Base-by-base conservation (phyloP, 2,113 vertebrate species). In the Prunella fulvescens region DNA sequence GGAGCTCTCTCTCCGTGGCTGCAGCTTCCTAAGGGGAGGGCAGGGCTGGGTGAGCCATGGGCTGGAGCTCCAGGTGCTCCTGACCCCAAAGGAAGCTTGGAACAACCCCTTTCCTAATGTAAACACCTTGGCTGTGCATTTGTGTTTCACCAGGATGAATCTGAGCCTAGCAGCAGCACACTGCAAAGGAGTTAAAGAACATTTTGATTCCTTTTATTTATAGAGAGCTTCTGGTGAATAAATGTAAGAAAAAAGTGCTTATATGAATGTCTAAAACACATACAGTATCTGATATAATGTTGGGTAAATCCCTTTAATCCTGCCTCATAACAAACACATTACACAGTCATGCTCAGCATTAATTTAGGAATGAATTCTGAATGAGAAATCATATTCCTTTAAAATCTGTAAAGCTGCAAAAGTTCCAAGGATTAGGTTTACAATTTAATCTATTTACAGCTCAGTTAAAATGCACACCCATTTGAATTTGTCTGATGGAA, bases 381-480 rank as follows among this genome's bases (percentile, higher is more conserved):
- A 72, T 67, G 44, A 6, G 5, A 96, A 48, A 56, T 89, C 35
- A 44, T 50, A 81, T 82, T 77, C 50, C 45, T 90, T 57, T 42
- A 39, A 92, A 95, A 84, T 69, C 60, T 67, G 66, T 72, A 95
- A 80, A 93, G 48, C 53, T 81, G 60, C 39, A 47, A 67, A 95
- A 67, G 20, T 95, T 88, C 88, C 84, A 48, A 70, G 77, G 79
- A 87, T 84, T 93, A 73, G 44, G 31, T 86, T 89, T 88, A 62
- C 56, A 84, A 74, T 93, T 88, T 86, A 84, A 88, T 78, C 69
- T 88, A 85, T 96, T 95, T 96, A 84, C 69, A 72, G 37, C 65
- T 92, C 16, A 62, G 65, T 88, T 92, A 86, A 94, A 96, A 84
- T 62, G 45, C 44, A 81, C 64, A 78, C 31, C 42, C 66, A 62